Evolutionary conservation across 2,113 vertebrate species (phyloP).

Genomic region (Forbesichthys agassizii): DNA sequence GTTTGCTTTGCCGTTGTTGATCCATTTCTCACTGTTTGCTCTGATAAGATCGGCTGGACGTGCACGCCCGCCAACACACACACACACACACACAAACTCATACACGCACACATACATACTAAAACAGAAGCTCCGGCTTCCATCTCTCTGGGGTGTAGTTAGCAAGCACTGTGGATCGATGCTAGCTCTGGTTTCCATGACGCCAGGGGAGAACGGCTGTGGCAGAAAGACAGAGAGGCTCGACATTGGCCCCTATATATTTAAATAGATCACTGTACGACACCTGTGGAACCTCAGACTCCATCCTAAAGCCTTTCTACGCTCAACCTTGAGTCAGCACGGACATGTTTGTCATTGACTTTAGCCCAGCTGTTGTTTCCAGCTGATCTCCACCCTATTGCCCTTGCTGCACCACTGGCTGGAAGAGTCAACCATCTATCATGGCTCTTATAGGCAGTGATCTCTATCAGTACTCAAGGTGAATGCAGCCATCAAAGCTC

Average conservation of each 20-base stretch:
- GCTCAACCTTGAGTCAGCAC: no score
- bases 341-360: slow-evolving; percentile 27
- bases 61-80: slow-evolving; percentile 5
- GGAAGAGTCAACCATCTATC: slow-evolving; percentile 39
- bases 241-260: slow-evolving; percentile 37
- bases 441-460: slow-evolving; percentile 45
- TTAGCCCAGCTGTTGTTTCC: not conserved
- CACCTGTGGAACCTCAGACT: no score
- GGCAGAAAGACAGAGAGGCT: slow-evolving; percentile 48
- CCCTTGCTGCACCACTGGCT: not conserved
- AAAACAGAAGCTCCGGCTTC: slow-evolving; percentile 64
- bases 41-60: slow-evolving; percentile 66
- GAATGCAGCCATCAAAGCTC: slow-evolving; percentile 36
- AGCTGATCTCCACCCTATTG: slow-evolving; percentile 11
- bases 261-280: slow-evolving; percentile 43
- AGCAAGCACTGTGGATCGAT: slow-evolving; percentile 65
- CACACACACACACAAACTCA: slow-evolving; percentile 3
- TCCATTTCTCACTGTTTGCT: slow-evolving; percentile 71
- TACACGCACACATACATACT: slow-evolving; percentile 43
- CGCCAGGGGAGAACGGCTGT: slow-evolving; percentile 50
- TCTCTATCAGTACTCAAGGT: slow-evolving; percentile 47
- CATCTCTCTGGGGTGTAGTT: slow-evolving; percentile 71
- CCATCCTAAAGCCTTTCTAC: no score
- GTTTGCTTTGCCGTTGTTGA: slow-evolving; percentile 71
- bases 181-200: slow-evolving; percentile 70